Percentiles rank a stretch among this genome's conserved stretches.
Evolutionary conservation across 2,797 vertebrate species (phyloP).

Genomic region (Amazona finschi): DNA sequence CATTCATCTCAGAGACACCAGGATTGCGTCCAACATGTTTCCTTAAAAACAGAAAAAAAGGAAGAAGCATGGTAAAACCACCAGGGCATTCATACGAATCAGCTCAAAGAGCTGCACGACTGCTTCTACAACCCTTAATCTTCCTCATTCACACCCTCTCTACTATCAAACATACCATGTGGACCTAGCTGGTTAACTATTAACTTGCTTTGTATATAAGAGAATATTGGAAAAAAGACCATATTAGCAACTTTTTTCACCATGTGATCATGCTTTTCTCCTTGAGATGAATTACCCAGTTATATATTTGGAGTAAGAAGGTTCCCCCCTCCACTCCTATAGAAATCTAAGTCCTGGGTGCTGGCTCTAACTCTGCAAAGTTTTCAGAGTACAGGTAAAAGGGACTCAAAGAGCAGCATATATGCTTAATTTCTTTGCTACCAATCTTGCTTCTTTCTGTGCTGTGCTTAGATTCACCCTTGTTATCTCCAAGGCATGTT

Average conservation of each 20-base stretch:
- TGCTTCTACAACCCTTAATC: conserved; percentile 35
- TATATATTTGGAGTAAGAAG: not conserved
- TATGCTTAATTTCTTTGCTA: not conserved
- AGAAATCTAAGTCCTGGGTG: not conserved
- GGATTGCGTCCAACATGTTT: conserved; percentile 43
- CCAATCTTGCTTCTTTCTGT: not conserved
- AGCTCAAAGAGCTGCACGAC: not conserved
- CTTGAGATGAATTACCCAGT: not conserved
- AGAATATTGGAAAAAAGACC: not conserved
- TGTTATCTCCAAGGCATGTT: not conserved
- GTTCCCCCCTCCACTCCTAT: not conserved
- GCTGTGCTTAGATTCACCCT: not conserved
- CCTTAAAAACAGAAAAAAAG: not conserved
- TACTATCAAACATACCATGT: not conserved
- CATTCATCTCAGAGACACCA: conserved; percentile 48
- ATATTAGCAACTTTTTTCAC: not conserved
- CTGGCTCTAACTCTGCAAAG: not conserved
- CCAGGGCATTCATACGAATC: conserved; percentile 11
- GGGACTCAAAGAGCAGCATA: not conserved
- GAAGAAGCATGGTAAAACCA: conserved; percentile 12
- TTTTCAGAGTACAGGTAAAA: not conserved
- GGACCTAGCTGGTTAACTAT: not conserved
- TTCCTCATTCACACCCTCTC: not conserved
- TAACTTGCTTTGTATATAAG: not conserved
- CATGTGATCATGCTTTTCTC: not conserved